Base-by-base conservation (phyloP, 64 coral and sea anemone species). In the Montipora foliosa region DNA sequence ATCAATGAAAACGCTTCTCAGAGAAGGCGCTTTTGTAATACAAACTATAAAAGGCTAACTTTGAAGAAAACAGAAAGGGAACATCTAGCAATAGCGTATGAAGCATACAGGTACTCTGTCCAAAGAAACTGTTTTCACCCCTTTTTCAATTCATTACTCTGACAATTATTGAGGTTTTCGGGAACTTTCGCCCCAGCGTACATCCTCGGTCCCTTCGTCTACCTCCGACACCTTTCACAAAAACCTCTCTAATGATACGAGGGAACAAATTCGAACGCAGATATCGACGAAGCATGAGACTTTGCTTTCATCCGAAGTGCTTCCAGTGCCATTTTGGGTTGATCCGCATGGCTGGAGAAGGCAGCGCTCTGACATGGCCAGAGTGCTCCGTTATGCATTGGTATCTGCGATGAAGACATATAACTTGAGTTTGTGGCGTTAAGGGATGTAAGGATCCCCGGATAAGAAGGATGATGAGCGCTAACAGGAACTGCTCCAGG, bases 251-350 rank as follows among this genome's bases (percentile, higher is more conserved):
- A 98, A 70, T 98, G 96, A 68, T 98, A 98, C 16, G 92, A 94
- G 6, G 96, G 96, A 13, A 98, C 93, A 22, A 98, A 95, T 17
- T 98, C 96, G 74, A 98, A 98, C 19, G 96, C 96, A 85, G 90
- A 92, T 81, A 92, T 92, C 10, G 80, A 85, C 13, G 93, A 95
- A 3, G 96, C 94, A 20, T 98, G 96, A 5, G 90, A 95, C 67
- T 98, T 98, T 19, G 96, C 96, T 92, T 98, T 98, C 87, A 98
- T 94, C 10, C 96, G 75, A 1, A 98, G 93, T 8, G 96, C 96
- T 95, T 98, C 96, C 5, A 98, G 51, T 47, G 96, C 96, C 96
- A 98, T 98, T 82, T 98, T 98, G 12, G 89, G 89, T 48, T 98
- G 96, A 46, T 98, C 96, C 44, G 77, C 78, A 72, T 86, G 82